Evolutionary conservation across 1,140 invertebrate species (phyloP).

Genomic region (Doryteuthis pealeii): DNA sequence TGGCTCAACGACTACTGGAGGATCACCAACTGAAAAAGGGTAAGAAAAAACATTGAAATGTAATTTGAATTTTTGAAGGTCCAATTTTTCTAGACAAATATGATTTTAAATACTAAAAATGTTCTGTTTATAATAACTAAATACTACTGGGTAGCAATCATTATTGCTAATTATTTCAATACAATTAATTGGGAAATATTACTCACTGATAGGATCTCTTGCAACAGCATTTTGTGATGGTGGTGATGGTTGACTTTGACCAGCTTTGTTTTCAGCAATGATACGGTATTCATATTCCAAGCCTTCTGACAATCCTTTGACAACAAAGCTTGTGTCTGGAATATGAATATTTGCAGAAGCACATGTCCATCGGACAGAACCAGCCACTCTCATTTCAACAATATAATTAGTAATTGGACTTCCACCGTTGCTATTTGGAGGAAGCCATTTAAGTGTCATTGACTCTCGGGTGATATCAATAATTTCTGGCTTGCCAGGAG

Average conservation of each 20-base stretch:
- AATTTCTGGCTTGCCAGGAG: constrained; percentile 70
- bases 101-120: too few relatives aligned
- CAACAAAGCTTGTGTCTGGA: constrained; percentile 44
- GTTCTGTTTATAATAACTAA: too few relatives aligned
- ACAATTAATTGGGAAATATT: too few relatives aligned
- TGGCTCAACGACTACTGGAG: constrained; percentile 47
- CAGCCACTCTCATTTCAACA: constrained; percentile 87
- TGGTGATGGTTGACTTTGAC: constrained; percentile 80
- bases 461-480: constrained; percentile 87
- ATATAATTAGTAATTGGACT: constrained; percentile 93
- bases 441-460: constrained; percentile 86
- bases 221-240: constrained; percentile 70
- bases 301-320: constrained; percentile 78
- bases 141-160: too few relatives aligned
- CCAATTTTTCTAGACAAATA: too few relatives aligned
- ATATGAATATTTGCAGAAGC: constrained; percentile 71
- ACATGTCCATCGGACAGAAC: constrained; percentile 65
- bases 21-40: constrained; percentile 43
- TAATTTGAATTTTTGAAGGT: too few relatives aligned
- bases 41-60: background rate
- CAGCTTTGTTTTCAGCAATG: constrained; percentile 94
- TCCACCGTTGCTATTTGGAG: constrained; percentile 86
- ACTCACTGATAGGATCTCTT: constrained; percentile 64
- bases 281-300: constrained; percentile 97
- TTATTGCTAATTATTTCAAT: too few relatives aligned